Base-by-base conservation (phyloP, 2,113 vertebrate species). In the Neopipo cinnamomea region DNA sequence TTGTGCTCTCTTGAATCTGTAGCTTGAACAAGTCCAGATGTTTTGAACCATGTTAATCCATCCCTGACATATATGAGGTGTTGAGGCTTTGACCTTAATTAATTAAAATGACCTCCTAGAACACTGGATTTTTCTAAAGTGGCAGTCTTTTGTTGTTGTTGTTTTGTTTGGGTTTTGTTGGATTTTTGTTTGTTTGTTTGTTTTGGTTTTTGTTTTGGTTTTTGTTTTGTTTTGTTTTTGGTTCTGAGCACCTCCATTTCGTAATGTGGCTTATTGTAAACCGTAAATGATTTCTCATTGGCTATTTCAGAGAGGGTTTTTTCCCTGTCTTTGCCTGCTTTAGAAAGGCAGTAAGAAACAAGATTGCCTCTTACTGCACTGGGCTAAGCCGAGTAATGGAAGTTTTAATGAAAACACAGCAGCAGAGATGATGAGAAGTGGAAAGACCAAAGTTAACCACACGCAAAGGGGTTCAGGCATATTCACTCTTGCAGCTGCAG, bases 331-430 rank as follows among this genome's bases (percentile, higher is more conserved):
- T 95, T 92, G 56, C 89, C 88, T 81, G 79, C 85, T 93, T 95
- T 84, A 92, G 68, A 95, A 96, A 97, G 58, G 83, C 83, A 81
- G 12, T 85, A 89, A 91, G 93, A 90, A 96, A 88, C 72, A 90
- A 91, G 83, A 90, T 81, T 93, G 88, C 88, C 41, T 92, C 83
- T 96, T 66, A 83, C 79, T 88, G 85, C 0, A 46, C 75, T 30
- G 31, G 56, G 68, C 83, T 91, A 86, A 94, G 85, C 46, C 0
- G 0, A 46, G 74, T 88, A 94, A 96, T 93, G 79, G 68, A 94
- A 90, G 73, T 87, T 93, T 87, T 94, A 94, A 94, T 94, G 93
- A 72, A 93, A 95, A 85, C 75, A 76, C 75, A 95, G 80, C 62
- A 95, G 79, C 81, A 82, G 61, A 91, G 78, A 79, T 49, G 56